phyloP scores from a whole-genome alignment of 2,113 vertebrate genomes.

The Mirounga angustirostris region DNA sequence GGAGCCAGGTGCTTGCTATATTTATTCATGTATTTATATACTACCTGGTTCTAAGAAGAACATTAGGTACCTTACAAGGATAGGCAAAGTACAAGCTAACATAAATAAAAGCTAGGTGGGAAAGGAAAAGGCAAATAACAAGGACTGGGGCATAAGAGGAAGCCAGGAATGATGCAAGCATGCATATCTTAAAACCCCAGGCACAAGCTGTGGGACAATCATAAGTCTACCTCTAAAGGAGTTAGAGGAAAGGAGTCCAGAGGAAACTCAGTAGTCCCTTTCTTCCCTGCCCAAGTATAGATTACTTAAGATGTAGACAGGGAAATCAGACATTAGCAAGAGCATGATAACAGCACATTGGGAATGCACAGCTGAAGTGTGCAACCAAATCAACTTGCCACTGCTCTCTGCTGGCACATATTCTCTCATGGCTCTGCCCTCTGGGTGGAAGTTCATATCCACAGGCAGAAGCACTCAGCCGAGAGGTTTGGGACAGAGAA shows the following conservation, averaged over 20 bases:
- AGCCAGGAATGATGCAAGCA: neutral
- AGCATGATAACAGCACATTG: neutral
- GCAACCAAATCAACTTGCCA: neutral
- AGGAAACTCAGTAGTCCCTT: neutral
- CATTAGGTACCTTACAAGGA: constrained; percentile 63
- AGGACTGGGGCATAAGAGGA: neutral
- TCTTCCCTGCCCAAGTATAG: neutral
- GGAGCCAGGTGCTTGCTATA: constrained; percentile 64
- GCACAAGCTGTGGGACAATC: neutral
- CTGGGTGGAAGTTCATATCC: neutral
- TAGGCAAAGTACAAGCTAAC: constrained; percentile 49
- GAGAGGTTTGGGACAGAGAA: neutral
- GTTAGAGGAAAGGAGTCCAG: neutral
- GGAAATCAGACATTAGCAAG: neutral
- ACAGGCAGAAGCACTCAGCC: neutral
- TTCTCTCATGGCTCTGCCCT: neutral
- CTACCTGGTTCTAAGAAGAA: constrained; percentile 43
- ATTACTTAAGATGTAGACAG: neutral
- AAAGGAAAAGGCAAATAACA: neutral
- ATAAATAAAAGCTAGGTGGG: neutral
- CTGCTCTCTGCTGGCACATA: neutral
- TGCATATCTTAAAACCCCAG: neutral
- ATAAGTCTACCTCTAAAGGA: neutral
- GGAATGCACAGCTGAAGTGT: neutral
- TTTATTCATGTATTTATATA: constrained; percentile 61